phyloP scores from a whole-genome alignment of 2,113 vertebrate species.

The Odocoileus hemionus region DNA sequence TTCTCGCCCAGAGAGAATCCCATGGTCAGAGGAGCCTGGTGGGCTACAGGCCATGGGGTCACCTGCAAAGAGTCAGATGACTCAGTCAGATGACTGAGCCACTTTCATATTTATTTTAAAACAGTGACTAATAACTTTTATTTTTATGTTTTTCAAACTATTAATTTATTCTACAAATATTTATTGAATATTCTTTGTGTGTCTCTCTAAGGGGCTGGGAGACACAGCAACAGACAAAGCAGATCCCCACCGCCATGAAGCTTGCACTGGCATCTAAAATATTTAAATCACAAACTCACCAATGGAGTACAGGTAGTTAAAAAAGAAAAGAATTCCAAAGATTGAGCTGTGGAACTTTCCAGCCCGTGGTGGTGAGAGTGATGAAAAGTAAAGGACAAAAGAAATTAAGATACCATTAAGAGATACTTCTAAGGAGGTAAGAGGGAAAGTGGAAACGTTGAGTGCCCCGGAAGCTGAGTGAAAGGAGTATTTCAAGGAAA shows the following conservation, averaged over 20 bases:
- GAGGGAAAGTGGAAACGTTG: not conserved
- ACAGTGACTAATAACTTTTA: not conserved
- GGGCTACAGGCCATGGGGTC: not conserved
- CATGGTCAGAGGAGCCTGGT: not conserved
- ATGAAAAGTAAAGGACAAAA: not conserved
- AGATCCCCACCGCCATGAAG: not conserved
- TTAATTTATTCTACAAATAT: not conserved
- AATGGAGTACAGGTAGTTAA: not conserved
- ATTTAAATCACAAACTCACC: not conserved
- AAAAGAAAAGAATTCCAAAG: not conserved
- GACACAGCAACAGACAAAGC: not conserved
- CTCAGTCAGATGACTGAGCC: not conserved
- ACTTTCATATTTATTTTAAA: not conserved
- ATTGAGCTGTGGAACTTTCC: not conserved
- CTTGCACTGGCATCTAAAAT: not conserved
- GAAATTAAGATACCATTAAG: not conserved
- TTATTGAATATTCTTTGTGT: not conserved
- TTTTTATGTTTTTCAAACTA: not conserved
- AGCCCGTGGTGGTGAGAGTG: not conserved
- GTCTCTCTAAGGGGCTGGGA: not conserved
- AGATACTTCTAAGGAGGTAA: not conserved
- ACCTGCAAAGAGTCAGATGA: not conserved
- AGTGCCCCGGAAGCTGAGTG: not conserved
- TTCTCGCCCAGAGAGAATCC: not conserved
- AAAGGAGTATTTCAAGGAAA: not conserved